A percentile compares a stretch with the other conserved stretches of the same genome.
Evolutionary conservation across 2,797 vertebrate species (phyloP).

Genomic region (Fistularia commersonii): DNA sequence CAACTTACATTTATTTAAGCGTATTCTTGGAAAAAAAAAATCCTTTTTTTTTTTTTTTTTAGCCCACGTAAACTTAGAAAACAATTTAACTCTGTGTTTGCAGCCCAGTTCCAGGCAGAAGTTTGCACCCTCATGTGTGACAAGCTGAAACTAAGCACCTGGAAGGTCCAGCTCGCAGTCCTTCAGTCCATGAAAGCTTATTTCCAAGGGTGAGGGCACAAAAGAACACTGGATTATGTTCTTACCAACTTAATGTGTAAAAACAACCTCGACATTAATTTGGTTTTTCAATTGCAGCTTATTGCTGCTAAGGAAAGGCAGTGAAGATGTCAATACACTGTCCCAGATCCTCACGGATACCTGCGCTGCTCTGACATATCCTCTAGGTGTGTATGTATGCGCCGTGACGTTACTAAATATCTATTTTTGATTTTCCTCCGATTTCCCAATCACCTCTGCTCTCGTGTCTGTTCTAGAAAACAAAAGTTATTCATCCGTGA

Average conservation of each 20-base stretch:
- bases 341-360: slow-evolving; percentile 88
- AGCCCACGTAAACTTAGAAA: background rate
- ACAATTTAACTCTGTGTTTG: slow-evolving; percentile 6
- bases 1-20: no score
- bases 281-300: slow-evolving; percentile 69
- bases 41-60: no score
- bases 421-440: slow-evolving; percentile 18
- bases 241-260: background rate
- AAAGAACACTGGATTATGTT: background rate
- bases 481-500: slow-evolving; percentile 94
- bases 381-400: slow-evolving; percentile 81
- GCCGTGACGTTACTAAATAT: rapidly evolving
- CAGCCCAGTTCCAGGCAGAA: slow-evolving; percentile 85
- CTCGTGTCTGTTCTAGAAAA: slow-evolving; percentile 79
- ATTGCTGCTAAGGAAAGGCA: slow-evolving; percentile 85
- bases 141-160: slow-evolving; percentile 89
- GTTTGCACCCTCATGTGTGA: slow-evolving; percentile 92
- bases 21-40: no score
- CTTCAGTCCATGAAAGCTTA: slow-evolving; percentile 91
- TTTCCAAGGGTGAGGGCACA: slow-evolving; percentile 83
- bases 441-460: no score
- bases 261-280: background rate
- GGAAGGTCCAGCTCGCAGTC: slow-evolving; percentile 93
- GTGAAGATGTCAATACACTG: slow-evolving; percentile 77
- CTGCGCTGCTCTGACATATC: slow-evolving; percentile 85